A percentile compares a stretch with the other conserved stretches of the same genome.
These are phyloP conservation scores for Lipophrys pholis DNA, from an alignment of 2,113 vertebrate species.

Conservation along the genomic window DNA sequence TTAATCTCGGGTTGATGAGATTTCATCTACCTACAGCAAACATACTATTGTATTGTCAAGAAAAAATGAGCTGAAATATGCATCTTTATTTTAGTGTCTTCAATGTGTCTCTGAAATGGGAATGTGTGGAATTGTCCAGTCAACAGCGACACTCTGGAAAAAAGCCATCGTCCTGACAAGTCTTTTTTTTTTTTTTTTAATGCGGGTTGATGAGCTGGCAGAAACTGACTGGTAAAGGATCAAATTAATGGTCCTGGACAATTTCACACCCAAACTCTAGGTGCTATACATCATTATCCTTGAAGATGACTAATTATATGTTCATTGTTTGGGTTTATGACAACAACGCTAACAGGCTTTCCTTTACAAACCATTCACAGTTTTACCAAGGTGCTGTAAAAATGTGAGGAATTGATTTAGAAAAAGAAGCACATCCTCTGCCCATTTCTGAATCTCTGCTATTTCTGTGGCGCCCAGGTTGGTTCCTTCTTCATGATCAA, in stretches of 20 bases:
- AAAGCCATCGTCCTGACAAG: not conserved
- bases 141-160: constrained; percentile 9
- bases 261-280: constrained; percentile 13
- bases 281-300: not conserved
- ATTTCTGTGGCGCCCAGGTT: constrained; percentile 72
- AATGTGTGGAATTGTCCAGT: constrained; percentile 16
- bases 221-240: constrained; percentile 2
- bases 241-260: not conserved
- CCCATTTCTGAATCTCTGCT: too few relatives aligned
- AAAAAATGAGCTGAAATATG: not conserved
- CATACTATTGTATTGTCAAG: not conserved
- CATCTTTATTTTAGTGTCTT: not conserved
- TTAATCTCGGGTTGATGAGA: not conserved
- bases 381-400: not conserved
- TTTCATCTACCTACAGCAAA: not conserved
- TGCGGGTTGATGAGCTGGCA: constrained; percentile 14
- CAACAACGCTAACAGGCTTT: not conserved
- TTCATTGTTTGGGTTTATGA: not conserved
- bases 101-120: not conserved
- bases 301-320: not conserved
- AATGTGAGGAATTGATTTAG: too few relatives aligned
- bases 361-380: not conserved
- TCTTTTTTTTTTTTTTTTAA: not conserved
- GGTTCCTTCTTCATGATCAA: constrained; percentile 93
- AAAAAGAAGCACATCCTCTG: too few relatives aligned